Evolutionary conservation across 1,140 invertebrate genomes (phyloP).

Genomic region (Drosophila nebulosa): DNA sequence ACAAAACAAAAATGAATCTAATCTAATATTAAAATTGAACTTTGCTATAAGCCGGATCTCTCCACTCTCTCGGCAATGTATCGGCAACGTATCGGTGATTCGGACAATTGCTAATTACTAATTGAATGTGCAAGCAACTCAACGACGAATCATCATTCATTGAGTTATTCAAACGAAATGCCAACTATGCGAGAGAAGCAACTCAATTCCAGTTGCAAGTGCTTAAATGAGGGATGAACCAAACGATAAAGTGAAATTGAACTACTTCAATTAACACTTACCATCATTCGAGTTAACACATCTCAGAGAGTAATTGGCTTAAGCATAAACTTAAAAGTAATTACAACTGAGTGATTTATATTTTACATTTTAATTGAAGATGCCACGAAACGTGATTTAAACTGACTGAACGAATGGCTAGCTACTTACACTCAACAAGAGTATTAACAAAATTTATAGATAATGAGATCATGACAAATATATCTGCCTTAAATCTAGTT

Average conservation of each 20-base stretch:
- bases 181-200: slow-evolving; percentile 62
- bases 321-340: neutral
- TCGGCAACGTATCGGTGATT: neutral
- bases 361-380: no score
- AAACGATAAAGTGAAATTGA: neutral
- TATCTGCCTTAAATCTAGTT: no score
- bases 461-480: no score
- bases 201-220: slow-evolving; percentile 39
- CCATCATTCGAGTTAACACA: neutral
- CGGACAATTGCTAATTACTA: slow-evolving; percentile 40
- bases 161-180: slow-evolving; percentile 73
- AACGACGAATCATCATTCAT: slow-evolving; percentile 56
- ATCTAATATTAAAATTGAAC: slow-evolving; percentile 67
- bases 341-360: neutral
- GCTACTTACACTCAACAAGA: no score
- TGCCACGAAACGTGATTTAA: no score
- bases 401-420: no score
- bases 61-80: slow-evolving; percentile 12
- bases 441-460: no score
- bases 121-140: slow-evolving; percentile 65
- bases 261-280: neutral
- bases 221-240: slow-evolving; percentile 48
- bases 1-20: slow-evolving; percentile 32
- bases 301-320: neutral
- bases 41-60: slow-evolving; percentile 61